Percentiles rank a stretch among this genome's conserved stretches.
phyloP scores from a whole-genome alignment of 2,113 vertebrate species.

The Cettia cetti region DNA sequence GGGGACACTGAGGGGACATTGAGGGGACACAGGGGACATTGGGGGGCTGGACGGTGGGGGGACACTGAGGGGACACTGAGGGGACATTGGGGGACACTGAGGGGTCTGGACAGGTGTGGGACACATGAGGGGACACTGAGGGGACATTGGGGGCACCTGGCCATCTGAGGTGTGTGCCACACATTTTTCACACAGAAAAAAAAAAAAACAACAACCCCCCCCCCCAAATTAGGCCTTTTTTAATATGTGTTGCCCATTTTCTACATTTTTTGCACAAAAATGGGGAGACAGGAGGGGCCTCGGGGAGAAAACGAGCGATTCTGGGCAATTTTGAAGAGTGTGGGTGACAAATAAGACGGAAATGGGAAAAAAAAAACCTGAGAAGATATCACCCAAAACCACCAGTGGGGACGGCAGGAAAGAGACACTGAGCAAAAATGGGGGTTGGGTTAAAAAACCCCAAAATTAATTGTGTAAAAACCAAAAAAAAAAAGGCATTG shows the following conservation, averaged over 20 bases:
- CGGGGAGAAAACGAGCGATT: accelerated
- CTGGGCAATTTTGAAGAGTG: not conserved
- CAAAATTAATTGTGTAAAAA: accelerated
- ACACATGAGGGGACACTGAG: too few relatives aligned
- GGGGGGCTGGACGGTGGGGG: too few relatives aligned
- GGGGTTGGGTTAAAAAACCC: not conserved
- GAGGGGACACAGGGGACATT: too few relatives aligned
- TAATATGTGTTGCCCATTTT: accelerated
- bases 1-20: too few relatives aligned
- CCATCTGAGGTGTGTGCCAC: not conserved
- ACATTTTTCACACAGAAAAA: too few relatives aligned
- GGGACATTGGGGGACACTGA: too few relatives aligned
- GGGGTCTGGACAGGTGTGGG: too few relatives aligned
- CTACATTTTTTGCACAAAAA: not conserved
- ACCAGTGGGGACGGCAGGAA: accelerated
- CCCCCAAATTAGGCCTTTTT: accelerated
- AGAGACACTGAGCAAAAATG: not conserved
- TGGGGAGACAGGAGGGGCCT: not conserved
- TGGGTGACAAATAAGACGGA: not conserved
- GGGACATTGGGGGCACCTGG: not conserved
- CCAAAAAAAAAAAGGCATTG: not conserved
- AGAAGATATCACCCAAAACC: not conserved
- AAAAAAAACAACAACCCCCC: too few relatives aligned
- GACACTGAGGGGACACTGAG: too few relatives aligned
- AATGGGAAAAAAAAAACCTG: not conserved